phyloP scores from a whole-genome alignment of 2,888 invertebrate genomes.

The Drosophila nigricruria region DNA sequence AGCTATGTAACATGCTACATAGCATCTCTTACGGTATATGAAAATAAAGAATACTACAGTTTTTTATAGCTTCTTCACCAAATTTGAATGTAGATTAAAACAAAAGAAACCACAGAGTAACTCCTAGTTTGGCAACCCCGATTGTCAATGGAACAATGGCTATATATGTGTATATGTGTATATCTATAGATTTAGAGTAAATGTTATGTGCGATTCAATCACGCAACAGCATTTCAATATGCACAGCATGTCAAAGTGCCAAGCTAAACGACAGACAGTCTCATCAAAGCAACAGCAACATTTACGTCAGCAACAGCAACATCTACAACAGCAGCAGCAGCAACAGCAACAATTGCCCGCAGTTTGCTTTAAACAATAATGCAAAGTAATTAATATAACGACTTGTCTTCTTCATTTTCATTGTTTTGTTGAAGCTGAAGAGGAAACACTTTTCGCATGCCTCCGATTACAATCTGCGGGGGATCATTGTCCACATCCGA shows the following conservation, averaged over 20 bases:
- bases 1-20: too few relatives aligned
- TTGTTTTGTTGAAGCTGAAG: slow-evolving; percentile 48
- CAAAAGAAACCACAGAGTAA: background rate
- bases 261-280: slow-evolving; percentile 47
- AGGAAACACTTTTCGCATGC: slow-evolving; percentile 50
- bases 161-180: slow-evolving; percentile 8
- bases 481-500: slow-evolving; percentile 35
- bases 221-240: slow-evolving; percentile 50
- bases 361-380: slow-evolving; percentile 76
- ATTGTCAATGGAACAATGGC: slow-evolving; percentile 21
- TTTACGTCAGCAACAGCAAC: slow-evolving; percentile 22
- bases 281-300: slow-evolving; percentile 26
- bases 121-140: background rate
- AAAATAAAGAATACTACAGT: background rate
- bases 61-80: background rate
- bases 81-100: background rate
- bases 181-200: slow-evolving; percentile 2
- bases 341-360: slow-evolving; percentile 51
- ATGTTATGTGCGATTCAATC: slow-evolving; percentile 42
- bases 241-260: slow-evolving; percentile 50
- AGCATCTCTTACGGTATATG: too few relatives aligned
- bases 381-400: slow-evolving; percentile 79
- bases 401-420: slow-evolving; percentile 26
- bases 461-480: slow-evolving; percentile 51
- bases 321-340: background rate